Percentiles rank a stretch among this genome's conserved stretches.
These are phyloP conservation scores for Cheilinus undulatus DNA, from an alignment of 2,113 vertebrate genomes.

Conservation along the genomic window DNA sequence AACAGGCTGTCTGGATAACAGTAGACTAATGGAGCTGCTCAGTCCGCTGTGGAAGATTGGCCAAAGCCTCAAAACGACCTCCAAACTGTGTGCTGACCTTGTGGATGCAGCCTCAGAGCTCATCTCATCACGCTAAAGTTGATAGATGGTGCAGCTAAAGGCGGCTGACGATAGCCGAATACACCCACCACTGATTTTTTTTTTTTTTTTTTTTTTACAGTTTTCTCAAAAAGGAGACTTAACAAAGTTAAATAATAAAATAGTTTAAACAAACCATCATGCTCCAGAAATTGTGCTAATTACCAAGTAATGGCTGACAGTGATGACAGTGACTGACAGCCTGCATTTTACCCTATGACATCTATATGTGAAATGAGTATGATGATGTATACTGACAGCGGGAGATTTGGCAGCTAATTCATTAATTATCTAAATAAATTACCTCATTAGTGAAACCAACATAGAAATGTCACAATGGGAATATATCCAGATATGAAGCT, in stretches of 20 bases:
- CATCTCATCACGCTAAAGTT: constrained; percentile 59
- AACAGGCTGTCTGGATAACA: constrained; percentile 26
- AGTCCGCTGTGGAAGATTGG: constrained; percentile 41
- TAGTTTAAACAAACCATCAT: background rate
- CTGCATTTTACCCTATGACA: background rate
- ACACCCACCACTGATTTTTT: background rate
- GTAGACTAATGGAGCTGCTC: constrained; percentile 48
- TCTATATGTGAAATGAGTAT: background rate
- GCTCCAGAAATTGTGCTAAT: background rate
- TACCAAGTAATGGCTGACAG: background rate
- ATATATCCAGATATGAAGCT: background rate
- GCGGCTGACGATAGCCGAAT: constrained; percentile 11
- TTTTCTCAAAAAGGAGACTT: background rate
- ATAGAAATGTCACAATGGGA: background rate
- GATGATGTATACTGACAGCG: constrained; percentile 12
- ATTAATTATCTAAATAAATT: constrained; percentile 14
- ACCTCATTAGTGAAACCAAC: background rate
- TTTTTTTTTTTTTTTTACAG: background rate
- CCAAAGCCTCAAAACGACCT: constrained; percentile 51
- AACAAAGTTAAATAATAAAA: background rate
- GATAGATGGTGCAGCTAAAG: constrained; percentile 47
- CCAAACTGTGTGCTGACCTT: constrained; percentile 55
- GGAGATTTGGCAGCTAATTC: background rate
- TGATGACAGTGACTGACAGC: background rate
- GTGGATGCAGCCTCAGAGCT: constrained; percentile 53